Evolutionary conservation across 1,140 invertebrate genomes (phyloP), one percentile per base, ranked within the genome.

Genomic region (Penaeus chinensis): DNA sequence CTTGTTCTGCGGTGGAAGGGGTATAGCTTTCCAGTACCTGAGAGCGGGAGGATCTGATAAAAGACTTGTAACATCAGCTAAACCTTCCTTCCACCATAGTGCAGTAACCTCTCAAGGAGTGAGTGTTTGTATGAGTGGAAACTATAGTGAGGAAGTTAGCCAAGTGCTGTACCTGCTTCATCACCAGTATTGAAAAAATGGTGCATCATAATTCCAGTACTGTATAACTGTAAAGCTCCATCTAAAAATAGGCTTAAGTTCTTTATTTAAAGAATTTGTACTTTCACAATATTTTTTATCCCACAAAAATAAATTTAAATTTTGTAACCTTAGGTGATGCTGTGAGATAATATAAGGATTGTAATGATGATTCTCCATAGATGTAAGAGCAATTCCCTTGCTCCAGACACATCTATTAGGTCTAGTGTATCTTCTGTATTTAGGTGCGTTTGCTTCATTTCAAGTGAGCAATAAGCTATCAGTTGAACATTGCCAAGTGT

Each of bases 401-500:
- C 87, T 88, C 54, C 85, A 54, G 27, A 78, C 87, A 79, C 87
- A 84, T 88, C 82, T 88, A 78, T 79, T 88, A 88, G 82, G 87
- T 88, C 87, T 88, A 88, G 87, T 88, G 71, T 88, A 87, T 88
- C 87, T 88, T 88, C 61, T 88, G 87, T 88, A 88, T 88, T 84
- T 88, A 88, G 87, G 82, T 88, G 82, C 82, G 87, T 88, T 84
- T 88, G 87, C 87, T 88, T 88, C 37, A 88, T 88, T 88, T 84
- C 81, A 84, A 88, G 82, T 88, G 87, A 88, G 87, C 87, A 88
- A 88, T 88, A 88, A 88, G 87, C 82, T 88, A 88, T 88, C 87
- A 88, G 81, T 88, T 84, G 81, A 82, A 82, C 81, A 88, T 84
- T 79, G 82, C 87, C 81, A 88, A 84, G 74, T 74, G 82, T 88